Evolutionary conservation across 2,888 invertebrate species (phyloP), one percentile per base, ranked within the genome.

Genomic region (Acanthosepion pharaonis): DNA sequence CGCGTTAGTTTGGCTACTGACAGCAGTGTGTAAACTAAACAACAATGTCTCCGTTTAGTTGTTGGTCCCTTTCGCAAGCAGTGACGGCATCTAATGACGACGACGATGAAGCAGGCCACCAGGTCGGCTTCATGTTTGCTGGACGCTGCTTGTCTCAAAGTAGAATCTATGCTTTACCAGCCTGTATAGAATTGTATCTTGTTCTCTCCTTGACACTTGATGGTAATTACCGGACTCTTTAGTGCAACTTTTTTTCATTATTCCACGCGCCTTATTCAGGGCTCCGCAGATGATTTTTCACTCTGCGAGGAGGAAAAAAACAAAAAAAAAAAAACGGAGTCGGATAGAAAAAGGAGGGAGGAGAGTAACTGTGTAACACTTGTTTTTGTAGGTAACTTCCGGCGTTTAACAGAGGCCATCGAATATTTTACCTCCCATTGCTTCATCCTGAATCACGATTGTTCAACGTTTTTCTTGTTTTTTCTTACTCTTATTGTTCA

Each of bases 171-270:
- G 8, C n/a, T 78, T 18, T n/a, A n/a, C 11, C 15, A n/a, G 78
- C 4, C n/a, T n/a, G 59, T 59, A 59, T 59, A 59, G 78, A 78
- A 78, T 78, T 78, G 78, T n/a, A 78, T 78, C 78, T 78, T 78
- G 78, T 78, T 33, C 78, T n/a, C 78, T 78, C 78, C 78, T 78
- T 78, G 78, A 78, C 78, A 78, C 78, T 78, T 78, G 78, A 78
- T 78, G 78, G 78, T 78, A 78, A 78, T 78, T 78, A 78, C 78
- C 18, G 78, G 78, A n/a, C 78, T 78, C n/a, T 78, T 78, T 78
- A 78, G 78, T 78, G 78, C 78, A 78, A 78, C 78, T n/a, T 78
- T 78, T 78, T 4, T 23, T 6, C 23, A 6, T 59, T 23, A 59
- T 23, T 59, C 59, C 59, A 59, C 59, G 59, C n/a, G 78, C n/a